A percentile compares a stretch with the other conserved stretches of the same genome.
These are phyloP conservation scores for Bambusicola thoracicus DNA, from an alignment of 2,113 vertebrate genomes.

Conservation along the genomic window DNA sequence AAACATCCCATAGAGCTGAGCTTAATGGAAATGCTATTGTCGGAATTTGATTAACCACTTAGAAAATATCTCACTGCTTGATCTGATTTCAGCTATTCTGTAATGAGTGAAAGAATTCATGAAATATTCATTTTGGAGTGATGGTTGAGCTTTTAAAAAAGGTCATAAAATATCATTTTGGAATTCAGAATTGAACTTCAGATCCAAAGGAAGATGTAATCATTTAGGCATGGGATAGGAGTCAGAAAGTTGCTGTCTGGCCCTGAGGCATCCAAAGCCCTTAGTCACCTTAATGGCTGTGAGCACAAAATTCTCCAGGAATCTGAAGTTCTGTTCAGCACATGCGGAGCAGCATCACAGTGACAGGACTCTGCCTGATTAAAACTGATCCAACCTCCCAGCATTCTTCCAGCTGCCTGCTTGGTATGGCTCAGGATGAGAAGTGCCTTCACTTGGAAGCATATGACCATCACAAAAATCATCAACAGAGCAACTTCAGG, in stretches of 20 bases:
- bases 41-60: conserved; percentile 23
- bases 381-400: neutral
- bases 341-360: fast-evolving
- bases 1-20: neutral
- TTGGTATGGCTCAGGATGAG: neutral
- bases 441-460: neutral
- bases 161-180: conserved; percentile 53
- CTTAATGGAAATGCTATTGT: neutral
- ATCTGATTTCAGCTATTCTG: neutral
- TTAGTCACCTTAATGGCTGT: neutral
- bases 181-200: conserved; percentile 20
- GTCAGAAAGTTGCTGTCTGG: neutral
- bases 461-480: fast-evolving
- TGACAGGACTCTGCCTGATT: fast-evolving
- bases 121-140: conserved; percentile 46
- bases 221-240: neutral
- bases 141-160: conserved; percentile 42
- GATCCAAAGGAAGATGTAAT: conserved; percentile 18
- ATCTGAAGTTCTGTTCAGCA: neutral
- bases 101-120: conserved; percentile 42
- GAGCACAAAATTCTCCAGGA: neutral
- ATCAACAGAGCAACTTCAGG: neutral
- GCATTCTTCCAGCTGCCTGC: neutral
- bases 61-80: neutral
- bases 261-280: neutral